Base-by-base conservation (phyloP, 2,113 vertebrate species). In the Scatophagus argus region DNA sequence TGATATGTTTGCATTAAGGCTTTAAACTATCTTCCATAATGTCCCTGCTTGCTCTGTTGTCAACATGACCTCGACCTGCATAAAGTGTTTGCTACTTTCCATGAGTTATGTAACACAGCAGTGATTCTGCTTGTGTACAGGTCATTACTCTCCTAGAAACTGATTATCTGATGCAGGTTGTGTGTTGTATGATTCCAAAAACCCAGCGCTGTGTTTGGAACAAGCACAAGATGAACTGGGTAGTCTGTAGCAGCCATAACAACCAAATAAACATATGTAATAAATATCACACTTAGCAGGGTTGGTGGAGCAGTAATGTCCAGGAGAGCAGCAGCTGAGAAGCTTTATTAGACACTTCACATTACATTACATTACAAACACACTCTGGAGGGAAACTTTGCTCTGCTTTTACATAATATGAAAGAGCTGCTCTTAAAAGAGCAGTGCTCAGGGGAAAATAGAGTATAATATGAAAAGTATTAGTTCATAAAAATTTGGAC, bases 41-140 rank as follows among this genome's bases (percentile, higher is more conserved):
- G 27, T 31, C 19, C 38, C 34, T 62, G 49, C 51, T 64, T 31
- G 32, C n/a, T 43, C 46, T 46, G 5, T 19, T 65, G 55, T 80
- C 72, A 67, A 29, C 21, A 5, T 74, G 29, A 77, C 68, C 31
- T 39, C 39, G 59, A 77, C 49, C 79, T n/a, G 3, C 54, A 65
- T 32, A 25, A 66, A 49, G 46, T 55, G 43, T 76, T 84, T 82
- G 13, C 34, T 52, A 13, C 46, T 66, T 61, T 68, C 23, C 38
- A 44, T 19, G 7, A 38, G 43, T 82, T 41, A 54, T 0, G 17
- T 9, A 87, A 43, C 61, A 21, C 43, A 36, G 49, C 36, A 32
- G 39, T 61, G 47, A 58, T 71, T 76, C 47, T 59, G 67, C 43
- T 55, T 29, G 38, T 43, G 8, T 29, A 23, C 34, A 25, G 38